Evolutionary conservation across 2,797 vertebrate species (phyloP).

Genomic region (Aeoliscus strigatus): DNA sequence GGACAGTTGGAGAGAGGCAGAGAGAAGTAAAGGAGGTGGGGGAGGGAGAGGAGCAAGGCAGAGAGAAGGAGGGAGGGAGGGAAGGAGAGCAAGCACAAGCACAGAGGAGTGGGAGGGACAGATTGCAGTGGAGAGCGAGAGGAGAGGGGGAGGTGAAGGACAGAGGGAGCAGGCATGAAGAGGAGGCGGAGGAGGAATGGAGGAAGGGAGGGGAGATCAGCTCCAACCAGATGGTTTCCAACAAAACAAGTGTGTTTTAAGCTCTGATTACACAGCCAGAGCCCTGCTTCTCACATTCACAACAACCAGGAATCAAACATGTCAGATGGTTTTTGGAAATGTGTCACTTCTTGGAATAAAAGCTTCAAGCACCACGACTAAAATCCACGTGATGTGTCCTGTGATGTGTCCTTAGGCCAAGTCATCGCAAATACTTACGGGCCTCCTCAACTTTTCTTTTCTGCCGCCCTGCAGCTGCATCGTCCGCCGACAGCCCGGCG

Average conservation of each 20-base stretch:
- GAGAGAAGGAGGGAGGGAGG: constrained; percentile 29
- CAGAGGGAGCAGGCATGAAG: constrained; percentile 64
- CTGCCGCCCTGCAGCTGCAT: constrained; percentile 47
- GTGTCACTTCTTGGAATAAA: neutral
- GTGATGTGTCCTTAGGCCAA: neutral
- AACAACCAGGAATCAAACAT: constrained; percentile 3
- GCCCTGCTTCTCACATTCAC: constrained; percentile 2
- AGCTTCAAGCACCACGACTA: neutral
- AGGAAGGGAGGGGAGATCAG: constrained; percentile 51
- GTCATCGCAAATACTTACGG: constrained; percentile 58
- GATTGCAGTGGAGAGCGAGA: constrained; percentile 47
- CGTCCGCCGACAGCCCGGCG: constrained; percentile 57
- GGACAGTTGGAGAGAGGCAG: constrained; percentile 18
- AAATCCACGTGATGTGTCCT: neutral
- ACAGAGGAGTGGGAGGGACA: constrained; percentile 71
- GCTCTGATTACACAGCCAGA: constrained; percentile 30
- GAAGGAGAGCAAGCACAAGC: constrained; percentile 35
- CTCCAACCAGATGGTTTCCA: constrained; percentile 72
- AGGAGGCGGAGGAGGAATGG: constrained; percentile 59
- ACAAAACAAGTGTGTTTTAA: constrained; percentile 69
- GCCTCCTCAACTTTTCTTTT: constrained; percentile 64
- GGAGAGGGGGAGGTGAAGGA: constrained; percentile 64
- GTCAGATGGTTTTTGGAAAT: neutral
- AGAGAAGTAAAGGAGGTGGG: constrained; percentile 22
- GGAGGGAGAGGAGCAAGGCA: constrained; percentile 20